A percentile compares a stretch with the other conserved stretches of the same genome.
These are phyloP conservation scores for Phrynocephalus versicolor DNA, from an alignment of 2,113 vertebrate species.

Conservation along the genomic window DNA sequence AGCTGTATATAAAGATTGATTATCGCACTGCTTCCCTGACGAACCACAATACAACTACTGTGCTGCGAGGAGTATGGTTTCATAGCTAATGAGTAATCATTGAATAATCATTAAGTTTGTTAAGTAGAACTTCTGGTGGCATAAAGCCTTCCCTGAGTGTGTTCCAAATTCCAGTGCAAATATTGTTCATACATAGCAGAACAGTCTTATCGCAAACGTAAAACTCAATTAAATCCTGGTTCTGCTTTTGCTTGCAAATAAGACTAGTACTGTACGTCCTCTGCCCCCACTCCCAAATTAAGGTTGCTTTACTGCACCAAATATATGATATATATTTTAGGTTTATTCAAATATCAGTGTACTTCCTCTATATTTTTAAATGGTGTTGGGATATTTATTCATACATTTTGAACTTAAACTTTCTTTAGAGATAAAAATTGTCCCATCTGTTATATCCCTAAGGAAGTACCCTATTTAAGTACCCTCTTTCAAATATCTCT, in stretches of 20 bases:
- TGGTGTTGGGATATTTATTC: neutral
- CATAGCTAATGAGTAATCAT: no score
- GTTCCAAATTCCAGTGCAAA: neutral
- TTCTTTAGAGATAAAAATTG: neutral
- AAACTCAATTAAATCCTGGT: neutral
- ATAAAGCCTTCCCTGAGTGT: neutral
- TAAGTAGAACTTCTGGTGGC: neutral
- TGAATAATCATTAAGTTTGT: neutral
- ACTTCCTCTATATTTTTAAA: neutral
- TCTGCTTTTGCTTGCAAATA: neutral
- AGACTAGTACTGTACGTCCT: neutral
- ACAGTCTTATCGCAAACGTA: neutral
- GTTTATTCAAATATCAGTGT: neutral
- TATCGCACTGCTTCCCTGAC: neutral
- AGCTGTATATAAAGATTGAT: neutral
- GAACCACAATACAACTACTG: no score
- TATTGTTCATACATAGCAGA: neutral
- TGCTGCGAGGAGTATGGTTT: no score
- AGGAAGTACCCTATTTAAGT: neutral
- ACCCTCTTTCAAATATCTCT: neutral
- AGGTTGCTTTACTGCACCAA: neutral
- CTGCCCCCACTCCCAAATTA: neutral
- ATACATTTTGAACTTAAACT: neutral
- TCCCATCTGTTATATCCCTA: no score
- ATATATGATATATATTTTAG: neutral